Evolutionary conservation across 2,888 invertebrate species (phyloP).

Genomic region (Trissonchulus latispiculum): DNA sequence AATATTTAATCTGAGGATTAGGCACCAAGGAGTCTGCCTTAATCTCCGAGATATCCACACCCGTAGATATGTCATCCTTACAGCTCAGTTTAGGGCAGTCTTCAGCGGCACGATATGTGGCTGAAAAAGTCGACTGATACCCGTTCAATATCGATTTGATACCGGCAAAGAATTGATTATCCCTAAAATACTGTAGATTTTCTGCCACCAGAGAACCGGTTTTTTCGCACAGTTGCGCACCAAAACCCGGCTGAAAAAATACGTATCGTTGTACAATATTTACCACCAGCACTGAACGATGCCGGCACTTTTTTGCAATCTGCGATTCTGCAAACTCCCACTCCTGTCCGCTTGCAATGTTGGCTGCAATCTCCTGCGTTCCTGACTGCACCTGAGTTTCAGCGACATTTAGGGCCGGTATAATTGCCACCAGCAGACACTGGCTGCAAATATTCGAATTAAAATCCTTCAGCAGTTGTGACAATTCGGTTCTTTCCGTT

Average conservation of each 20-base stretch:
- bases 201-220: neutral
- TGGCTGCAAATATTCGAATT: neutral
- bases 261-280: neutral
- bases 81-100: neutral
- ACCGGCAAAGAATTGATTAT: neutral
- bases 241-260: neutral
- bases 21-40: neutral
- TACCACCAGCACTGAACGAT: neutral
- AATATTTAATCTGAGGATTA: neutral
- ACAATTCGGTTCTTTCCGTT: neutral
- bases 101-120: neutral
- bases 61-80: neutral
- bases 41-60: neutral
- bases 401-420: no score
- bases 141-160: neutral
- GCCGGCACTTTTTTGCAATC: no score
- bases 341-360: no score
- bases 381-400: no score
- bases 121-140: neutral
- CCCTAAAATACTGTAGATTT: neutral
- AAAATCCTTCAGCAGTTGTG: neutral
- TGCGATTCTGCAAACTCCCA: no score
- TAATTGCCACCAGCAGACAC: neutral
- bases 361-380: no score
- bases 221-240: neutral